Conservation (phyloP, 2,797 vertebrate species). For the Echeneis naucrates region DNA sequence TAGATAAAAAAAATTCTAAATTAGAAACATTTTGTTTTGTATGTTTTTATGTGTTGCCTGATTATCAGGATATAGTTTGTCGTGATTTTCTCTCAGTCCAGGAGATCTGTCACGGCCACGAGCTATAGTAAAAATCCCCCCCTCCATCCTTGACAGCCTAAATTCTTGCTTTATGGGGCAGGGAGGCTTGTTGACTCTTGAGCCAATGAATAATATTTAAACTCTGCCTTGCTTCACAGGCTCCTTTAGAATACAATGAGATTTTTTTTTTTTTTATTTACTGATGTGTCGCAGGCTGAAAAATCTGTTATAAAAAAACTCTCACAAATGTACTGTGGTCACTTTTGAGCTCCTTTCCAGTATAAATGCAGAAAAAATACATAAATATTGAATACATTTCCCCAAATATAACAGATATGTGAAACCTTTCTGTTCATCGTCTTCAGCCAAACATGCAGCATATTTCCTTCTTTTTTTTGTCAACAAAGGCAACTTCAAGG, state of each 20-base stretch:
- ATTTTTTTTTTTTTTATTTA: constrained; percentile 25
- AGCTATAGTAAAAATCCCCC: constrained; percentile 16
- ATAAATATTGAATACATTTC: not conserved
- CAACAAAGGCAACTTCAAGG: constrained; percentile 44
- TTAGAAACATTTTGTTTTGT: no score
- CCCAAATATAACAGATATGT: constrained; percentile 5
- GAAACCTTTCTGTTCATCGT: constrained; percentile 19
- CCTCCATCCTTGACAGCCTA: not conserved
- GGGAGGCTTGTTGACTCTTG: constrained; percentile 17
- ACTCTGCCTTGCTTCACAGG: constrained; percentile 28
- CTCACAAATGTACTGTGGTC: not conserved
- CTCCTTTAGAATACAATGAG: constrained; percentile 24
- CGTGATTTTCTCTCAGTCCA: constrained; percentile 4
- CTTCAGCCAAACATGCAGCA: constrained; percentile 26
- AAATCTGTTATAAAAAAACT: constrained; percentile 31
- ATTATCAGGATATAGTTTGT: not conserved
- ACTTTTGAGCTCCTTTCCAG: constrained; percentile 8
- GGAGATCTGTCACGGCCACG: constrained; percentile 1
- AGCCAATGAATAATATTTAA: constrained; percentile 45
- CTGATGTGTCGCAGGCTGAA: constrained; percentile 3
- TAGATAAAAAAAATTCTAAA: no score
- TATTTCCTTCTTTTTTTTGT: no score
- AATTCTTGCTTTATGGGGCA: constrained; percentile 20
- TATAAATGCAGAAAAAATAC: no score
- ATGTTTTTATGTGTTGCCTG: not conserved